A percentile compares a stretch with the other conserved stretches of the same genome.
Conservation (phyloP, 2,888 invertebrate genomes). For the Dryomyza anilis region DNA sequence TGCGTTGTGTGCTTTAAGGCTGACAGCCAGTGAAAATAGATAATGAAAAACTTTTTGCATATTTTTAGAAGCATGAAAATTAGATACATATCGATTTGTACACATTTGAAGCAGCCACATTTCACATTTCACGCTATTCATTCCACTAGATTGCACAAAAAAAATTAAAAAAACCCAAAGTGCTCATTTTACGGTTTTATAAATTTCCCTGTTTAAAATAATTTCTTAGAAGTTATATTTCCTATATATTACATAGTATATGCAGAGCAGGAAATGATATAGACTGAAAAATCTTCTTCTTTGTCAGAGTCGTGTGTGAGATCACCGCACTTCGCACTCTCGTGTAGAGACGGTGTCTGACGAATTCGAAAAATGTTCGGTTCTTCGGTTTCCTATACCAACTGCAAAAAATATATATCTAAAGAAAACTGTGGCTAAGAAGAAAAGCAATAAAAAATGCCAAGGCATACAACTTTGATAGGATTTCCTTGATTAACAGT, state of each 20-base stretch:
- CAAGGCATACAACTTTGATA: neutral
- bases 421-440: neutral
- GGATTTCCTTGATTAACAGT: too few species aligned
- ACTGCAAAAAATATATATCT: conserved; percentile 1
- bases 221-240: neutral
- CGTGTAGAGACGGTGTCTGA: neutral
- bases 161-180: too few species aligned
- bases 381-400: conserved; percentile 4
- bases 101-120: too few species aligned
- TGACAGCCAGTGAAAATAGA: conserved; percentile 4
- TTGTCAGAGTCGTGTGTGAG: conserved; percentile 19
- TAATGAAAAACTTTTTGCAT: conserved; percentile 43
- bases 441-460: neutral
- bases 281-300: neutral
- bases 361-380: conserved; percentile 1
- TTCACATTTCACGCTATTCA: neutral
- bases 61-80: conserved; percentile 46
- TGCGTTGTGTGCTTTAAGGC: conserved; percentile 15
- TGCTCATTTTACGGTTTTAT: too few species aligned
- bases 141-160: too few species aligned
- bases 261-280: neutral
- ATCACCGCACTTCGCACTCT: conserved; percentile 24
- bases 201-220: neutral
- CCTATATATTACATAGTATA: neutral
- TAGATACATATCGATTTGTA: conserved; percentile 48